phyloP scores from a whole-genome alignment of 1,140 invertebrate species.

The Scaptomyza montana region DNA sequence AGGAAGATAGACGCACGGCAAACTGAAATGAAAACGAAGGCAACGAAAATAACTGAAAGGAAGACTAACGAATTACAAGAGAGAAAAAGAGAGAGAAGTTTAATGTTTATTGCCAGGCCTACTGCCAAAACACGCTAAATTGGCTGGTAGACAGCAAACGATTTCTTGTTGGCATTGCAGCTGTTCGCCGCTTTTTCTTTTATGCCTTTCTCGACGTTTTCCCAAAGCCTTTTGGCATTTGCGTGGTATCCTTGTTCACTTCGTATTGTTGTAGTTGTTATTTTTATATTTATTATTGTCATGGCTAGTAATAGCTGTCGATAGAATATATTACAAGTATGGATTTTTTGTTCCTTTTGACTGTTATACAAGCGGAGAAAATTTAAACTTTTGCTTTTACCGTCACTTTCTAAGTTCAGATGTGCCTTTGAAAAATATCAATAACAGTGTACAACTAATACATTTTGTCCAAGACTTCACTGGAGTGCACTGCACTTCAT shows the following conservation, averaged over 20 bases:
- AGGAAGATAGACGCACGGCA: constrained; percentile 16
- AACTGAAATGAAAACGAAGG: background rate
- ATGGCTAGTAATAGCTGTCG: background rate
- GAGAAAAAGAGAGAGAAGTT: constrained; percentile 13
- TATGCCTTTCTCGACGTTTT: constrained; percentile 4
- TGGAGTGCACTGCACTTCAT: background rate
- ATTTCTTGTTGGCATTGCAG: constrained; percentile 35
- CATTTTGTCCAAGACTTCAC: background rate
- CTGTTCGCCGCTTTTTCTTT: constrained; percentile 26
- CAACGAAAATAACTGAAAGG: background rate
- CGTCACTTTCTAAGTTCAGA: no score
- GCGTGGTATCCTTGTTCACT: constrained; percentile 2
- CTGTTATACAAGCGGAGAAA: background rate
- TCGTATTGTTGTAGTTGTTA: background rate
- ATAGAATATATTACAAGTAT: background rate
- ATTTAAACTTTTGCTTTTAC: background rate
- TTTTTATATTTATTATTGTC: background rate
- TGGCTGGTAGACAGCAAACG: constrained; percentile 10
- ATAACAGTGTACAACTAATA: no score
- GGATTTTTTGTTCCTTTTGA: constrained; percentile 3
- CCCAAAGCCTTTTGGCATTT: constrained; percentile 27
- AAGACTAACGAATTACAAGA: background rate
- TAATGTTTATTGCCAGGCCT: constrained; percentile 64
- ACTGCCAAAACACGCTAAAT: constrained; percentile 26
- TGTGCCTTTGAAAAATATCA: no score